Evolutionary conservation across 2,797 vertebrate species (phyloP), one percentile per base, ranked within the genome.

Genomic region (Enteromius thamalakanensis): DNA sequence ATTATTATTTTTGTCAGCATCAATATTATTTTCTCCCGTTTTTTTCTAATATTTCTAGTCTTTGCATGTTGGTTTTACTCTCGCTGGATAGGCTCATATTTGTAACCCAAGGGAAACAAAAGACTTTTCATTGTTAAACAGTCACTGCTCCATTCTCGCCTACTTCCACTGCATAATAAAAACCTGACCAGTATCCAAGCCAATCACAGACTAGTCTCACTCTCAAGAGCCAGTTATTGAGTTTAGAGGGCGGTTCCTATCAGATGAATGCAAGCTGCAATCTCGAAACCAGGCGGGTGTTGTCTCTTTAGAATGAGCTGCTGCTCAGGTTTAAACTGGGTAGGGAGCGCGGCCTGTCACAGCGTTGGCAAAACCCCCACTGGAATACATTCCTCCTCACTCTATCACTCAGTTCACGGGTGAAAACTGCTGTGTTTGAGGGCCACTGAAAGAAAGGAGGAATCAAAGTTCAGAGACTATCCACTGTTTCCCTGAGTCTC

Each of bases 241-340:
- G 84, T 81, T 77, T 72, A 79, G 84, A 77, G 85, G 95, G 94
- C 80, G 92, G 93, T 87, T 90, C 87, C 76, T 49, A 55, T 29
- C 65, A 19, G 71, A 80, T 68, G 90, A 92, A 92, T 92, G 91
- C 91, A 93, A 90, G 94, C 92, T 92, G 91, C 93, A 92, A 91
- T 90, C 77, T 87, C 92, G 91, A 94, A 93, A 94, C 92, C 80
- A 86, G 85, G 86, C 76, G 91, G 90, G 87, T 77, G 83, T 86
- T 81, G 85, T 86, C 82, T 90, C 88, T 90, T 87, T 78, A 47
- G 37, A 80, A 69, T 70, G 78, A 65, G 74, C 82, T 53, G 32
- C 64, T 80, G 75, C 69, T 83, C 82, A 70, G 84, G 84, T 92
- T 94, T 94, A 94, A 94, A 94, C 90, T 90, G 87, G 91, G 81